Percentiles rank a stretch among this genome's conserved stretches.
phyloP scores from a whole-genome alignment of 2,888 invertebrate species.

The Seladonia tumulorum region DNA sequence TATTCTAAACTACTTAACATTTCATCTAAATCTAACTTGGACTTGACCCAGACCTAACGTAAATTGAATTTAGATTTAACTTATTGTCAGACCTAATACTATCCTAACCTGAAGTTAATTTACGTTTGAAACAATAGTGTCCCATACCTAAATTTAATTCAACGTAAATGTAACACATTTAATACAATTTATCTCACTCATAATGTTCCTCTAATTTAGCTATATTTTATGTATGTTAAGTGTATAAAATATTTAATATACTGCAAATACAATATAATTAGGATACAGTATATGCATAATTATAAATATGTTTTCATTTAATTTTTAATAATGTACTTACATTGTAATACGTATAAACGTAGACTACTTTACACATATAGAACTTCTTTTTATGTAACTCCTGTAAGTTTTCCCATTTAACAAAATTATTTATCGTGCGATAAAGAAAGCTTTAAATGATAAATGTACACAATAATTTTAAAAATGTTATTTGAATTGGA shows the following conservation, averaged over 20 bases:
- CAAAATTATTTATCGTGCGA: not conserved
- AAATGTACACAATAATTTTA: not conserved
- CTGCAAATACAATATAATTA: not conserved
- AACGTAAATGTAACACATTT: not conserved
- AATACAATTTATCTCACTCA: not conserved
- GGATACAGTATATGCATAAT: not conserved
- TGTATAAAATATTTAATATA: not conserved
- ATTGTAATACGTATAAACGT: not conserved
- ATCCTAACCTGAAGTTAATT: not conserved
- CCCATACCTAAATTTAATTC: not conserved
- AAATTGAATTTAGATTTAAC: not conserved
- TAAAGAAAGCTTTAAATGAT: not conserved
- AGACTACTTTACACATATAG: not conserved
- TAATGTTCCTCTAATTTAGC: not conserved
- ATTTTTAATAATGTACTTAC: not conserved
- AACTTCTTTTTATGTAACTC: not conserved
- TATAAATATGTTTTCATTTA: not conserved
- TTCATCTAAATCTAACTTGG: not conserved
- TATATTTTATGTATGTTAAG: not conserved
- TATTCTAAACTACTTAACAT: not conserved
- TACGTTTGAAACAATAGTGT: not conserved
- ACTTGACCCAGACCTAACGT: not conserved
- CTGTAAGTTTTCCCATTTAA: not conserved
- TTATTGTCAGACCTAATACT: not conserved
- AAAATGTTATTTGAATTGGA: not conserved